Conservation (phyloP, 30 jellyfish, hydroid and myxozoan species). For the Turritopsis rubra region DNA sequence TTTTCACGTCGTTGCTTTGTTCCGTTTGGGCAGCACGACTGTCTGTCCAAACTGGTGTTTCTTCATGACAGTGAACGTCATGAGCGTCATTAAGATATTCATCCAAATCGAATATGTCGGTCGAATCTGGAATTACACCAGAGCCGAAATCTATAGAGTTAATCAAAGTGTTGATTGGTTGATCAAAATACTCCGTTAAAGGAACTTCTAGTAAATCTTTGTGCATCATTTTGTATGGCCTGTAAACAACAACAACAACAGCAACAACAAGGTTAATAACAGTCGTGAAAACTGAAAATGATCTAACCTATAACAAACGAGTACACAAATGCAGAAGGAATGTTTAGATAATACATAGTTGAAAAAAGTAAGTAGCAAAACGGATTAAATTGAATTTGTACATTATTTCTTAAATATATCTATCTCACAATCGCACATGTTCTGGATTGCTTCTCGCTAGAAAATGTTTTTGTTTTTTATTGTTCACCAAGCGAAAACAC, state of each 20-base stretch:
- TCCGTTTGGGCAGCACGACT: neutral
- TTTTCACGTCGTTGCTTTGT: neutral
- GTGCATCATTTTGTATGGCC: neutral
- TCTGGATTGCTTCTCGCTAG: neutral
- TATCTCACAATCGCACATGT: neutral
- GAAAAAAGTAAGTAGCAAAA: too few species aligned
- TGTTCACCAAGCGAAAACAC: neutral
- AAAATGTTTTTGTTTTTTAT: too few species aligned
- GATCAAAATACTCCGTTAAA: neutral
- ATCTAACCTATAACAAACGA: too few species aligned
- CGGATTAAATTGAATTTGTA: too few species aligned
- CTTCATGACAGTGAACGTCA: neutral
- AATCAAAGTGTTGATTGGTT: neutral
- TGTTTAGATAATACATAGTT: too few species aligned
- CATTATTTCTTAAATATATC: too few species aligned
- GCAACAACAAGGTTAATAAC: too few species aligned
- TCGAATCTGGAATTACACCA: neutral
- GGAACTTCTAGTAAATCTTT: neutral
- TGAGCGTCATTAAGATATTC: neutral
- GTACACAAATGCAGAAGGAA: too few species aligned
- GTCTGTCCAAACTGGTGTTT: neutral
- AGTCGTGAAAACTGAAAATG: too few species aligned
- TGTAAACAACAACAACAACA: neutral
- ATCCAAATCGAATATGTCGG: neutral
- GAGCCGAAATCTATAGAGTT: too few species aligned